phyloP scores from a whole-genome alignment of 2,888 invertebrate genomes.

The Brenthis ino region DNA sequence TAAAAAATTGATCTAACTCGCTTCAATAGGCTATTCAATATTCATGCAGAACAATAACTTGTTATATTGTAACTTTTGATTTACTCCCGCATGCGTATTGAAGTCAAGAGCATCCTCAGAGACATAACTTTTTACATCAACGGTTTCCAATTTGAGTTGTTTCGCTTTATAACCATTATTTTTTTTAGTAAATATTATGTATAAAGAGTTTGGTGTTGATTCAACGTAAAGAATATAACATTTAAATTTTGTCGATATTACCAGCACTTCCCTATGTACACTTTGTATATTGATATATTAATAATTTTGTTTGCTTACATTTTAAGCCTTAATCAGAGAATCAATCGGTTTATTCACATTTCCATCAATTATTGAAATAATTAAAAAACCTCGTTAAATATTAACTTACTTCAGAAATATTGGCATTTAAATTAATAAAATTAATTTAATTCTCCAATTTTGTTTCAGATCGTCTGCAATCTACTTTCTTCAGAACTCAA shows the following conservation, averaged over 20 bases:
- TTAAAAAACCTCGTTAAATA: no score
- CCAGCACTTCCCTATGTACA: no score
- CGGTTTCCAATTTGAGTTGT: conserved; percentile 34
- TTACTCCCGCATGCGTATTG: conserved; percentile 31
- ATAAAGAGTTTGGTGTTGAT: conserved; percentile 19
- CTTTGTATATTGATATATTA: no score
- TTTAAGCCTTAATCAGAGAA: no score
- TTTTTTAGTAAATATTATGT: conserved; percentile 23
- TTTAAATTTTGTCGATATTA: no score
- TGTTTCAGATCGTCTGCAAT: conserved; percentile 42
- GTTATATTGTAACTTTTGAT: conserved; percentile 36
- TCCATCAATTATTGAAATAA: no score
- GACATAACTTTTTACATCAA: conserved; percentile 38
- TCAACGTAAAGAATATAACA: not conserved
- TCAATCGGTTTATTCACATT: no score
- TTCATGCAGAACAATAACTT: conserved; percentile 34
- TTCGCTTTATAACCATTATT: conserved; percentile 30
- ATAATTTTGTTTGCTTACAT: no score
- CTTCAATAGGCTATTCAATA: conserved; percentile 24
- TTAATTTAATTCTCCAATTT: conserved; percentile 8
- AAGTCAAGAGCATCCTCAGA: conserved; percentile 29
- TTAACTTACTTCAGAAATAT: no score
- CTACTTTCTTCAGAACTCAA: conserved; percentile 15
- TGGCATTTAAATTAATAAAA: not conserved
- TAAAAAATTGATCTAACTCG: conserved; percentile 21